Base-by-base conservation (phyloP, 35 echinoderm and acorn worm genomes). In the Ptychodera flava region DNA sequence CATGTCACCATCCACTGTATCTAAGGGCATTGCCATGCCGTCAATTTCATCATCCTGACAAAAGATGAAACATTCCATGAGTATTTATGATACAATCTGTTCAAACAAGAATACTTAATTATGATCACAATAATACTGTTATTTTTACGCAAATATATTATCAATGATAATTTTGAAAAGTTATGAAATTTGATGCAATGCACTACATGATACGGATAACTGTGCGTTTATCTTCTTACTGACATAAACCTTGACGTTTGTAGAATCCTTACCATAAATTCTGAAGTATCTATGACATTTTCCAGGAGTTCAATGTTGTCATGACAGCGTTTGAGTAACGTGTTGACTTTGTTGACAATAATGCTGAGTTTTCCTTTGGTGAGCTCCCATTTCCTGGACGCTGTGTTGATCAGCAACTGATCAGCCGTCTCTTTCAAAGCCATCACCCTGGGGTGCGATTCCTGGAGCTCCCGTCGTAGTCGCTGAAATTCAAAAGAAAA, bases 191-290 rank as follows among this genome's bases (percentile, higher is more conserved):
- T n/a, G n/a, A n/a, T n/a, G n/a, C n/a, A n/a, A n/a, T n/a, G n/a
- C n/a, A n/a, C n/a, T n/a, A n/a, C n/a, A n/a, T n/a, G n/a, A n/a
- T n/a, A n/a, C n/a, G n/a, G n/a, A n/a, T n/a, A n/a, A n/a, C n/a
- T n/a, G n/a, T n/a, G n/a, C n/a, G n/a, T n/a, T n/a, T n/a, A n/a
- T n/a, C n/a, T n/a, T n/a, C n/a, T n/a, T n/a, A n/a, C n/a, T n/a
- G n/a, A n/a, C n/a, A n/a, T n/a, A n/a, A n/a, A n/a, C n/a, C n/a
- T n/a, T n/a, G n/a, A n/a, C n/a, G n/a, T n/a, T n/a, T n/a, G n/a
- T n/a, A n/a, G n/a, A n/a, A n/a, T n/a, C n/a, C 93, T 85, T 64
- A 99, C 96, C 96, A 89, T 91, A 36, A 99, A 99, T 64, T 94
- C 84, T 79, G 87, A 94, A 15, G 96, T 92, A 84, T 99, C 96